Conservation (phyloP, 2,113 vertebrate genomes). For the Rhabdornis inornatus region DNA sequence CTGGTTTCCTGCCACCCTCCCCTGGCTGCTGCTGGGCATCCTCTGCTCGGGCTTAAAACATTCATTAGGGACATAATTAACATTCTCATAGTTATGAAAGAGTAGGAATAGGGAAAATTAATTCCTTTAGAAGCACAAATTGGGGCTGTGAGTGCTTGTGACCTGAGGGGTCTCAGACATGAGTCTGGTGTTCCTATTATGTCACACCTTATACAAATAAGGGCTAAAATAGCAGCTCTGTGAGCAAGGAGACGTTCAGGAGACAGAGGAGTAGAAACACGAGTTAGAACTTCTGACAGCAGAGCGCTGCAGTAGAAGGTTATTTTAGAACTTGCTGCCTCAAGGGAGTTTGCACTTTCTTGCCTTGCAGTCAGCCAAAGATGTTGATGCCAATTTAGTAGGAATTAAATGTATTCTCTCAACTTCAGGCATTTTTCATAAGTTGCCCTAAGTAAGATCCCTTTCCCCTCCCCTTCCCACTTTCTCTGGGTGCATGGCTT, state of each 20-base stretch:
- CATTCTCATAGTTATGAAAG: neutral
- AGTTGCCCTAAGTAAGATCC: constrained; percentile 7
- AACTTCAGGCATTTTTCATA: constrained; percentile 36
- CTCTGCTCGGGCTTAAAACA: neutral
- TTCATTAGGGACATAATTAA: neutral
- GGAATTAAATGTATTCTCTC: constrained; percentile 57
- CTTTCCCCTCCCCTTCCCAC: neutral
- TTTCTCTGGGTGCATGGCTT: neutral
- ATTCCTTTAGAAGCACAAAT: neutral
- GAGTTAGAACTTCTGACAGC: constrained; percentile 59
- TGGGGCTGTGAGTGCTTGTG: neutral
- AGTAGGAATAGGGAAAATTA: neutral
- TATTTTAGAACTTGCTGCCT: constrained; percentile 62
- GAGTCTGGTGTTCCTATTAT: neutral
- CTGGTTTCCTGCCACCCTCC: neutral
- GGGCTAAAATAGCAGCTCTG: neutral
- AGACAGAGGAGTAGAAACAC: constrained; percentile 23
- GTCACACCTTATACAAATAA: constrained; percentile 26
- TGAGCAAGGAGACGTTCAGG: neutral
- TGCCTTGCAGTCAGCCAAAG: constrained; percentile 55
- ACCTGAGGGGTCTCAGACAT: neutral
- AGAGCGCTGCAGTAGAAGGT: constrained; percentile 37
- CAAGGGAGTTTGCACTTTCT: constrained; percentile 49
- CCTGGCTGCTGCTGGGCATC: neutral
- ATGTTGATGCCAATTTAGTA: constrained; percentile 48